Base-by-base conservation (phyloP, 2,113 vertebrate species). In the Actenoides lindsayi region DNA sequence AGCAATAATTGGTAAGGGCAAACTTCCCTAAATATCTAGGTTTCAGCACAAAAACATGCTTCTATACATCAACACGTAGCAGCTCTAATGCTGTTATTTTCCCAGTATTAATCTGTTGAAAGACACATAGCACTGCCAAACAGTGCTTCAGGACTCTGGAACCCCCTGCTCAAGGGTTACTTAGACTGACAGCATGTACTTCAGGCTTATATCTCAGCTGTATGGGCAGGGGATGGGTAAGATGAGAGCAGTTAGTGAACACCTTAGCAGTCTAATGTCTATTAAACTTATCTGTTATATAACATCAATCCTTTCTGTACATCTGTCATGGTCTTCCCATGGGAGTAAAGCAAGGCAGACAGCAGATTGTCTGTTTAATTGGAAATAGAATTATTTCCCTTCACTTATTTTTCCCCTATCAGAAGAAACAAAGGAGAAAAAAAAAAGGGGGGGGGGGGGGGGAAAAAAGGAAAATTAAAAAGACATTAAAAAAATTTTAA, bases 281-380 rank as follows among this genome's bases (percentile, higher is more conserved):
- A 33, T 53, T 75, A 81, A 74, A 67, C 9, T 65, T 77, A 31
- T 51, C 68, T 48, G 50, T 57, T 63, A 54, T 17, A 60, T 60
- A 69, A 68, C 4, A 5, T 51, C 35, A 76, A 27, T 87, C 37
- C 11, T 81, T 90, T 93, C 65, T n/a, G 30, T 83, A 37, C 83
- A 87, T 94, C 88, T 95, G 90, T 56, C 86, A 21, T 37, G 56
- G 5, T 92, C 11, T 75, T 89, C 79, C 51, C 69, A 90, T 54
- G 76, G 56, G 42, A 89, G 11, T 63, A 88, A 77, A 90, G 27
- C 60, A 89, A 33, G 60, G 42, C 54, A 89, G 80, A 92, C 60
- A 82, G 17, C 87, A 94, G 89, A 95, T 71, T 89, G 70, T 59
- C 41, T 86, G 0, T 78, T 91, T 91, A 86, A 78, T 64, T 14